Conservation (phyloP, 2,113 vertebrate genomes). For the Diadophis punctatus region DNA sequence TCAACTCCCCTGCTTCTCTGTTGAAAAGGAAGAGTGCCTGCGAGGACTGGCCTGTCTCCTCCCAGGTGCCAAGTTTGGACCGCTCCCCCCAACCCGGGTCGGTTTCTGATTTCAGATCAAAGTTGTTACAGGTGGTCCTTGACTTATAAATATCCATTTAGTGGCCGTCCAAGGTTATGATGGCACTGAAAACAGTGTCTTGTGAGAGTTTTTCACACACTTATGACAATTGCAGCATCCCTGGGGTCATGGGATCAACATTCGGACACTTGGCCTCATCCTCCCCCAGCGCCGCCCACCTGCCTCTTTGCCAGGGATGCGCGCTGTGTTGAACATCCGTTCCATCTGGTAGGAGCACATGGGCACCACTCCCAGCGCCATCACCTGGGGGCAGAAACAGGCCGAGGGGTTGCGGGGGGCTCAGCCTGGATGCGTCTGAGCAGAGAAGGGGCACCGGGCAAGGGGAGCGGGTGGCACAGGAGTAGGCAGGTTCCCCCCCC, state of each 20-base stretch:
- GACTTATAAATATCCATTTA: no score
- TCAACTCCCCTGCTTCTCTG: background rate
- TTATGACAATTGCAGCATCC: no score
- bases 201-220: no score
- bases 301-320: slow-evolving; percentile 85
- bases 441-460: no score
- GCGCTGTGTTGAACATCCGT: slow-evolving; percentile 93
- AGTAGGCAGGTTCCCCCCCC: background rate
- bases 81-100: background rate
- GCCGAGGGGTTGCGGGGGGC: background rate
- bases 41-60: no score
- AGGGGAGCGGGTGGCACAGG: no score
- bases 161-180: background rate
- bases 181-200: no score
- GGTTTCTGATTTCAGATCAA: background rate
- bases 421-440: background rate
- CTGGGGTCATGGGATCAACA: no score
- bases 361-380: slow-evolving; percentile 84
- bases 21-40: background rate
- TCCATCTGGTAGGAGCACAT: slow-evolving; percentile 94
- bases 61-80: background rate
- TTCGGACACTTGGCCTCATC: no score
- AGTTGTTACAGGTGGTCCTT: background rate
- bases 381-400: slow-evolving; percentile 64
- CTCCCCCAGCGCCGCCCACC: slow-evolving; percentile 58